These are phyloP conservation scores for Sericinus montela DNA, from an alignment of 2,888 invertebrate genomes.

Conservation along the genomic window DNA sequence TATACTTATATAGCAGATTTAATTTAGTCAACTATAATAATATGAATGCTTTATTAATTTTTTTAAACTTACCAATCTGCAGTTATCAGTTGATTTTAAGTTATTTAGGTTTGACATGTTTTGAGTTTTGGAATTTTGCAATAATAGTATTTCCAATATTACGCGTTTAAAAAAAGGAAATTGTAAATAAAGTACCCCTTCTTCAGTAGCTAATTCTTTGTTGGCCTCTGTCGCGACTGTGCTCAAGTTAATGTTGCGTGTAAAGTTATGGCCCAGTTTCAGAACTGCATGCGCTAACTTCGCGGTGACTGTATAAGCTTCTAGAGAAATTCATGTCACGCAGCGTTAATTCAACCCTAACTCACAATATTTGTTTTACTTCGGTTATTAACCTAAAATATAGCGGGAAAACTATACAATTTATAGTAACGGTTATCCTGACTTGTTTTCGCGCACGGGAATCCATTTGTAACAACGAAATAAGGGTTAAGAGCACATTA, in stretches of 20 bases:
- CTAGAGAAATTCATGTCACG: constrained; percentile 56
- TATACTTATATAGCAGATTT: too few species aligned
- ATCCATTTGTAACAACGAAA: constrained; percentile 14
- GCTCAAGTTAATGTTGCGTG: constrained; percentile 72
- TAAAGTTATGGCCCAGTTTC: constrained; percentile 65
- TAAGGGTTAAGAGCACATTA: constrained; percentile 27
- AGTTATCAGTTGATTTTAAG: too few species aligned
- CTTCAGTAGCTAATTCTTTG: constrained; percentile 23
- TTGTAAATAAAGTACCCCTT: too few species aligned
- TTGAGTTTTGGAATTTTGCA: too few species aligned
- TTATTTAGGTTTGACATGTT: too few species aligned
- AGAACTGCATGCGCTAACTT: constrained; percentile 61
- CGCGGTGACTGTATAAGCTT: constrained; percentile 46
- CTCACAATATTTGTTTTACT: constrained; percentile 20
- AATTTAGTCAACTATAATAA: too few species aligned
- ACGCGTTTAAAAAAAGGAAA: too few species aligned
- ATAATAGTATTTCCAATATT: too few species aligned
- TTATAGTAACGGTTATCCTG: constrained; percentile 2
- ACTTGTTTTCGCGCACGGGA: constrained; percentile 8
- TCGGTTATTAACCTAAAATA: constrained; percentile 26
- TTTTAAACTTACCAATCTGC: too few species aligned
- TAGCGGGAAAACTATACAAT: constrained; percentile 18
- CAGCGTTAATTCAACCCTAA: constrained; percentile 46
- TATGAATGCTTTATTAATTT: too few species aligned
- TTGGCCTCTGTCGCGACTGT: constrained; percentile 51